Base-by-base conservation (phyloP, 2,113 vertebrate genomes). In the Theristicus caerulescens region DNA sequence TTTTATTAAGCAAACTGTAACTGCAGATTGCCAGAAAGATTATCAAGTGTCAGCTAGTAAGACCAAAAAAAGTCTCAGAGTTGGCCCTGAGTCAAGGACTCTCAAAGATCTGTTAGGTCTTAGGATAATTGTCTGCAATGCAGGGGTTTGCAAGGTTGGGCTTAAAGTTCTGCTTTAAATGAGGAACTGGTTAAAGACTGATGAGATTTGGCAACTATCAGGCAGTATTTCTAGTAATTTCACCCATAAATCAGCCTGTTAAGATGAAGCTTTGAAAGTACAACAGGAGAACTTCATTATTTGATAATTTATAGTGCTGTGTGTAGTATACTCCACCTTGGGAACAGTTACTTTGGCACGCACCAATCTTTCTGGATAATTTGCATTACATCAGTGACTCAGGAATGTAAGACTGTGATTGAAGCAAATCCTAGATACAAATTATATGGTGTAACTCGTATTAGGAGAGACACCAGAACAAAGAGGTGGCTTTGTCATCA, bases 351-450 rank as follows among this genome's bases (percentile, higher is more conserved):
- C 86, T 96, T 95, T 97, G 94, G 97, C 96, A 96, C 21, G 16
- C 83, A 95, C 78, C 82, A 89, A 94, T 97, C 96, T 97, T 95
- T 97, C 96, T 95, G 92, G 91, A 90, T 94, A 89, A 96, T 94
- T 97, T 96, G 96, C 62, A 89, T 97, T 97, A 97, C 96, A 93
- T 96, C 94, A 97, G 91, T 64, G 92, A 80, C 87, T 96, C 94
- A 96, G 94, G 96, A 98, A 97, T 95, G 89, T 73, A 92, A 94
- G 80, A 67, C 89, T 27, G 78, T 80, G 96, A 96, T 95, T 95
- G 96, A 97, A 96, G 95, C 86, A 96, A 97, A 97, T 96, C 96
- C 96, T 91, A 93, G 76, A 96, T 90, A 95, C 93, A 96, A 96
- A 95, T 97, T 96, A 91, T 87, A 83, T 80, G 72, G 93, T 77